Evolutionary conservation across 2,888 invertebrate species (phyloP).

Genomic region (Cephalotes varians): DNA sequence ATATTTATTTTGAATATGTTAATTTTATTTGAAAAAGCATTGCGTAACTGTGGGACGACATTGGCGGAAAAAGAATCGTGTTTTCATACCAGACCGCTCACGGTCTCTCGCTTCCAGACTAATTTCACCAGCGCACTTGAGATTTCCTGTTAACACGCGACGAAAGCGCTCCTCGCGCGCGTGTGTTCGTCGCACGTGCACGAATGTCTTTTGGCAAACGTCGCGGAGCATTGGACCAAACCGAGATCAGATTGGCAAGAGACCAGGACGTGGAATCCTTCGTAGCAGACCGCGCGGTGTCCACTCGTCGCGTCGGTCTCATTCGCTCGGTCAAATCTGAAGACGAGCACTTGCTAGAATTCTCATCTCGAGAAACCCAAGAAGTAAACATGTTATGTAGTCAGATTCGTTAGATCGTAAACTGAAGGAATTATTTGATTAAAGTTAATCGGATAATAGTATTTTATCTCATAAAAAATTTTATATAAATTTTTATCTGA

Average conservation of each 20-base stretch:
- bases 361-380: not conserved
- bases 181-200: constrained; percentile 52
- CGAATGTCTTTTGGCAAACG: constrained; percentile 68
- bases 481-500: not conserved
- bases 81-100: constrained; percentile 46
- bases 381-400: not conserved
- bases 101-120: constrained; percentile 54
- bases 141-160: constrained; percentile 63
- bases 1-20: constrained; percentile 22
- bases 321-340: not conserved
- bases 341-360: constrained; percentile 1
- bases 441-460: not conserved
- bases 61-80: not conserved
- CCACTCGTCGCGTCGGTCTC: constrained; percentile 41
- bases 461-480: not conserved
- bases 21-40: constrained; percentile 20
- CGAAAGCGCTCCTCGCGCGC: constrained; percentile 9
- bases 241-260: constrained; percentile 73
- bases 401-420: not conserved
- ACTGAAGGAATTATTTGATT: not conserved
- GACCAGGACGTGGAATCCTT: constrained; percentile 74
- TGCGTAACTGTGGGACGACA: not conserved
- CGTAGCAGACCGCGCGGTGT: constrained; percentile 78
- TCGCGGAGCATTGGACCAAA: constrained; percentile 54
- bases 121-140: constrained; percentile 59